phyloP scores from a whole-genome alignment of 1,140 invertebrate genomes.

The Sycophila sp. region DNA sequence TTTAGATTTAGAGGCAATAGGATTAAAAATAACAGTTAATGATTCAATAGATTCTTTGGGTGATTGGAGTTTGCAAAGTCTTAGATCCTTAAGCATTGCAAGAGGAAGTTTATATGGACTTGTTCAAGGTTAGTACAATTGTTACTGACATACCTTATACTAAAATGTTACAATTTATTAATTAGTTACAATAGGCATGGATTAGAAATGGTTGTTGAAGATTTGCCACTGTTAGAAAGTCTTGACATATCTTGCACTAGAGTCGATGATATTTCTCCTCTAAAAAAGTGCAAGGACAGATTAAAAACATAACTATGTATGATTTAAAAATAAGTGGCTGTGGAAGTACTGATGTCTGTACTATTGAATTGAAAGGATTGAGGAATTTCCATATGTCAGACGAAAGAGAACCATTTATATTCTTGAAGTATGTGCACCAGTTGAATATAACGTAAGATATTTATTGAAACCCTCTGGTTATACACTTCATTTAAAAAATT shows the following conservation, averaged over 20 bases:
- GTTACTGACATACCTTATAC: slow-evolving; percentile 11
- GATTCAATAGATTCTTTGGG: slow-evolving; percentile 77
- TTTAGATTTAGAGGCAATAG: slow-evolving; percentile 72
- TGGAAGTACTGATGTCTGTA: slow-evolving; percentile 67
- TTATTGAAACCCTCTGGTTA: slow-evolving; percentile 64
- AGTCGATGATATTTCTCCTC: slow-evolving; percentile 75
- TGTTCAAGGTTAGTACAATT: slow-evolving; percentile 60
- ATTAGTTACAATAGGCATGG: slow-evolving; percentile 71
- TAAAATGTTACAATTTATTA: neutral
- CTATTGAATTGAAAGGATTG: slow-evolving; percentile 71
- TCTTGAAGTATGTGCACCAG: slow-evolving; percentile 62
- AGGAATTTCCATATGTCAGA: slow-evolving; percentile 75
- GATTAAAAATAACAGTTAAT: slow-evolving; percentile 73
- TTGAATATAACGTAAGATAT: slow-evolving; percentile 64
- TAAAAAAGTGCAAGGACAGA: slow-evolving; percentile 72
- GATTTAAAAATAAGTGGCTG: slow-evolving; percentile 69
- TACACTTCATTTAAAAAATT: slow-evolving; percentile 71
- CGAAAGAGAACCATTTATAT: slow-evolving; percentile 67
- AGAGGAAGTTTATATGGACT: slow-evolving; percentile 74
- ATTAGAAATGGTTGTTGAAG: slow-evolving; percentile 76
- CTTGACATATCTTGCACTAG: slow-evolving; percentile 78
- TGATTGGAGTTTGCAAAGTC: slow-evolving; percentile 78
- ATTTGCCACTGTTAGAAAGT: slow-evolving; percentile 74
- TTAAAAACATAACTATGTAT: slow-evolving; percentile 73
- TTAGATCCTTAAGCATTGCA: slow-evolving; percentile 74